Percentiles rank a stretch among this genome's conserved stretches.
Evolutionary conservation across 2,113 vertebrate species (phyloP).

Genomic region (Corydoras sp.): DNA sequence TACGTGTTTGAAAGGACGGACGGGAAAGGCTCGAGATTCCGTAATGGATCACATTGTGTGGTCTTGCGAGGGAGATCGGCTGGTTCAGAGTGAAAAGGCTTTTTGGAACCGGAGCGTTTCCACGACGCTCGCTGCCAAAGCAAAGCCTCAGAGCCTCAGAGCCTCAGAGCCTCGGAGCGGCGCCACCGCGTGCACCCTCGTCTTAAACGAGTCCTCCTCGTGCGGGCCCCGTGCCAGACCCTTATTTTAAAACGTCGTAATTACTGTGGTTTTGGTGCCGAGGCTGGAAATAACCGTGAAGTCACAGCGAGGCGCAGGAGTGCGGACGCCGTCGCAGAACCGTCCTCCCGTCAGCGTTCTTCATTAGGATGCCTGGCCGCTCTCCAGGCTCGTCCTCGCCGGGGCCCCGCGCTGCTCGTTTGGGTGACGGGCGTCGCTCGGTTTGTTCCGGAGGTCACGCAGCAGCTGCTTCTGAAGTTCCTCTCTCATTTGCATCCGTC

Average conservation of each 20-base stretch:
- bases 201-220: slow-evolving; percentile 53
- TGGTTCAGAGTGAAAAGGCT: no score
- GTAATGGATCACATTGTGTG: slow-evolving; percentile 39
- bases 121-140: slow-evolving; percentile 37
- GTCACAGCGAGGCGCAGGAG: slow-evolving; percentile 51
- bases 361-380: background rate
- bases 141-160: no score
- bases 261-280: slow-evolving; percentile 52
- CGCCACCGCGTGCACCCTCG: slow-evolving; percentile 54
- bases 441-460: slow-evolving; percentile 31
- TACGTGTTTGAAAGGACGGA: background rate
- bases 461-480: slow-evolving; percentile 30
- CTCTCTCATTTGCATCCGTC: slow-evolving; percentile 44
- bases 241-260: slow-evolving; percentile 49
- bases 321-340: slow-evolving; percentile 16
- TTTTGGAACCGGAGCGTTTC: slow-evolving; percentile 35
- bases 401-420: slow-evolving; percentile 15
- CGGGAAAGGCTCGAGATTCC: slow-evolving; percentile 11
- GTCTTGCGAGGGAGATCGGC: slow-evolving; percentile 35
- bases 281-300: slow-evolving; percentile 59
- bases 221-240: slow-evolving; percentile 43
- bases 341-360: slow-evolving; percentile 1
- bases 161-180: slow-evolving; percentile 47
- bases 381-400: slow-evolving; percentile 10
- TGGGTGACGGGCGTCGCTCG: slow-evolving; percentile 5